These are phyloP conservation scores for Hipposideros armiger DNA, from an alignment of 2,113 vertebrate genomes.

Conservation along the genomic window DNA sequence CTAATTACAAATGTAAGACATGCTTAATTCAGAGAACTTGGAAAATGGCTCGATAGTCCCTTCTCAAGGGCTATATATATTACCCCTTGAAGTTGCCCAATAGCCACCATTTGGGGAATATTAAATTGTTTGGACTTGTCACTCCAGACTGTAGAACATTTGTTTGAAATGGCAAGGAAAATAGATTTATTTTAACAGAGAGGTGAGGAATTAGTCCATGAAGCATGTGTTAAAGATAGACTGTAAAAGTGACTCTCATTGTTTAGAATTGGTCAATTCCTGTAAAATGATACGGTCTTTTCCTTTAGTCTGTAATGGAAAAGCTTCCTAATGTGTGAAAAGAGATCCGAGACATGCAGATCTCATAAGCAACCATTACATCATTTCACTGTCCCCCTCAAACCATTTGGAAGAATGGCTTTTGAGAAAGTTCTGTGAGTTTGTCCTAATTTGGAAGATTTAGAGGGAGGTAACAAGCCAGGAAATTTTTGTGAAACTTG, in stretches of 20 bases:
- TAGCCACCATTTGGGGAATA: not conserved
- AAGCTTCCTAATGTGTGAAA: slow-evolving; percentile 3
- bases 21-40: slow-evolving; percentile 19
- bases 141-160: slow-evolving; percentile 9
- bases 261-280: not conserved
- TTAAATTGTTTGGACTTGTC: slow-evolving; percentile 35
- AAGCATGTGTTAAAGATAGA: not conserved
- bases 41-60: not conserved
- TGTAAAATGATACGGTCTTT: not conserved
- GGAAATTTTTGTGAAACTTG: not conserved
- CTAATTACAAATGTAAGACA: not conserved
- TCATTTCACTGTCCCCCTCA: slow-evolving; percentile 2
- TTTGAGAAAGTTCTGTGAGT: slow-evolving; percentile 52
- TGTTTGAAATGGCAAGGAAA: slow-evolving; percentile 43
- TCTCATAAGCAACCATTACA: slow-evolving; percentile 13
- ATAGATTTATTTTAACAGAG: not conserved
- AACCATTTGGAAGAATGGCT: not conserved
- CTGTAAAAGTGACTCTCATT: not conserved
- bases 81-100: not conserved
- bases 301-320: slow-evolving; percentile 18
- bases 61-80: not conserved
- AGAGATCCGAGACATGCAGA: not conserved
- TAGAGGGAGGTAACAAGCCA: not conserved
- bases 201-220: not conserved
- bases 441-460: slow-evolving; percentile 49